Base-by-base conservation (phyloP, 2,888 invertebrate species). In the Dastarcus helophoroides region DNA sequence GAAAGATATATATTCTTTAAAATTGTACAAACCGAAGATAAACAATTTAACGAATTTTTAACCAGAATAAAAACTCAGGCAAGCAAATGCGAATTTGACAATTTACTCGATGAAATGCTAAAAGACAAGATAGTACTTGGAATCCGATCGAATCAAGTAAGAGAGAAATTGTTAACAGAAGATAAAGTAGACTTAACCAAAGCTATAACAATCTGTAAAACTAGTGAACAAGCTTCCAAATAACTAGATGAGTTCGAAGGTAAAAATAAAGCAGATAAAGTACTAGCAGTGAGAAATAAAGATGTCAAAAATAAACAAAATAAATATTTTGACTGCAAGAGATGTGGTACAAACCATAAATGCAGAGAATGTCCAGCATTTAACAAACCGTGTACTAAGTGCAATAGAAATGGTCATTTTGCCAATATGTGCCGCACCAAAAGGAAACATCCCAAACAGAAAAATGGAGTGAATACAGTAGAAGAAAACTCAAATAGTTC, bases 1-100 rank as follows among this genome's bases (percentile, higher is more conserved):
- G 37, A 41, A 32, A 35, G 40, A 22, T 41, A 43, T 24, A 38
- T 32, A 33, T 46, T 46, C 38, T 42, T 47, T 14, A 37, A 46
- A 29, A 36, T 31, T 10, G 25, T 24, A n/a, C 44, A 46, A 37
- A 32, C 33, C 7, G 26, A 32, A 12, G 32, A 33, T 14, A 39
- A 44, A 31, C 14, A 32, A 4, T 37, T 42, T 14, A 35, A 41
- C 19, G 39, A 38, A 17, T 44, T 35, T 31, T 16, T 39, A 4
- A 39, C 40, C 3, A n/a, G n/a, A n/a, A n/a, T n/a, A n/a, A 35
- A 30, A 19, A 30, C 39, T 11, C 23, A 28, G 29, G 32, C 38
- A 12, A 28, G 26, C 12, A 30, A 31, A 13, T 30, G 31, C 33
- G 40, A 27, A 40, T 43, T 35, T 23, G 40, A 14, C 26, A 27